A percentile compares a stretch with the other conserved stretches of the same genome.
Evolutionary conservation across 2,797 vertebrate species (phyloP).

Genomic region (Macrochelys suwanniensis): DNA sequence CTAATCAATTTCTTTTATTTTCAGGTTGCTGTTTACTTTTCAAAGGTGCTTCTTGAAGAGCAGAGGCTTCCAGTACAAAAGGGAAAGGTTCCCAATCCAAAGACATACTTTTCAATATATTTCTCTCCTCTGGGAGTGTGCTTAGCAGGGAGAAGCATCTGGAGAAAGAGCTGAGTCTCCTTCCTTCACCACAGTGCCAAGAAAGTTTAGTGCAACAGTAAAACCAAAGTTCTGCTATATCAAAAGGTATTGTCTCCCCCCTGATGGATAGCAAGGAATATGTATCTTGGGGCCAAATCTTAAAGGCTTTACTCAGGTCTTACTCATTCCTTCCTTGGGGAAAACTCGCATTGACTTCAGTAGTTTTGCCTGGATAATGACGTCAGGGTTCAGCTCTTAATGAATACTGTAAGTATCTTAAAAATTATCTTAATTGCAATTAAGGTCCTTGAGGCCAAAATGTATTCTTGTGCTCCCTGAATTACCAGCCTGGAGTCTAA

Average conservation of each 20-base stretch:
- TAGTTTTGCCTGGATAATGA: slow-evolving; percentile 25
- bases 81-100: not conserved
- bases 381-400: slow-evolving; percentile 10
- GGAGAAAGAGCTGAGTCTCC: slow-evolving; percentile 24
- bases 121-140: not conserved
- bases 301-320: slow-evolving; percentile 19
- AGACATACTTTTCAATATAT: not conserved
- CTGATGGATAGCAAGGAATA: slow-evolving; percentile 10
- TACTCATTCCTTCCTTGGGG: not conserved
- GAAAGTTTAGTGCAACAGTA: slow-evolving; percentile 1
- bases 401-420: slow-evolving; percentile 1
- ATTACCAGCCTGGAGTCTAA: not conserved
- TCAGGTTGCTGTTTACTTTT: not conserved
- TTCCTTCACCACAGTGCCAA: slow-evolving; percentile 17
- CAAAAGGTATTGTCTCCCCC: not conserved
- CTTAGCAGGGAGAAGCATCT: slow-evolving; percentile 15
- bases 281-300: slow-evolving; percentile 14
- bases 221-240: slow-evolving; percentile 17
- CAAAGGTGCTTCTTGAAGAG: slow-evolving; percentile 14
- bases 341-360: slow-evolving; percentile 23
- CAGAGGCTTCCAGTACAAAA: slow-evolving; percentile 11
- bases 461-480: slow-evolving; percentile 16
- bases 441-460: slow-evolving; percentile 16
- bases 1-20: not conserved
- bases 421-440: slow-evolving; percentile 1